Evolutionary conservation across 2,113 vertebrate species (phyloP).

Genomic region (Tympanuchus pallidicinctus): DNA sequence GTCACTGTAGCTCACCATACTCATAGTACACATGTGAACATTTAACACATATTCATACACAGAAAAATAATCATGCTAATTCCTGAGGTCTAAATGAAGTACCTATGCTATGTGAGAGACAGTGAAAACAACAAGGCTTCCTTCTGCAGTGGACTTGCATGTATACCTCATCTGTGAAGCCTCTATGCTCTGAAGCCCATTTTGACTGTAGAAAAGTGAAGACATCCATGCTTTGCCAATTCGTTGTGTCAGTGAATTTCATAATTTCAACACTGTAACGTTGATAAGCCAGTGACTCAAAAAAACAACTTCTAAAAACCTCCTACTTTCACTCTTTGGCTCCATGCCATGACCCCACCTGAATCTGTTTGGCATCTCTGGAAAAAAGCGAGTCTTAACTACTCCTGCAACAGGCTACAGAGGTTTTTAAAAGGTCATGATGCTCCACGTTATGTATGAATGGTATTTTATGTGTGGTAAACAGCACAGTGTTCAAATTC

Average conservation of each 20-base stretch:
- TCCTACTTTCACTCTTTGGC: not conserved
- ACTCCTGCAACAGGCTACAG: accelerated
- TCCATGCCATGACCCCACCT: not conserved
- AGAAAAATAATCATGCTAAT: accelerated
- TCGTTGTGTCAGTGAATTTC: not conserved
- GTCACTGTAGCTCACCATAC: not conserved
- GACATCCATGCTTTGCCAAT: not conserved
- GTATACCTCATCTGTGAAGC: accelerated
- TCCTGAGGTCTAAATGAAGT: not conserved
- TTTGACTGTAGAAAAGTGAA: not conserved
- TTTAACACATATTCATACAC: accelerated
- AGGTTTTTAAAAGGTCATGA: not conserved
- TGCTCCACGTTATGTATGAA: not conserved
- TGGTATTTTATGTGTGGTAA: not conserved
- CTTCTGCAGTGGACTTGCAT: not conserved
- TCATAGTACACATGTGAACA: accelerated
- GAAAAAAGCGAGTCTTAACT: not conserved
- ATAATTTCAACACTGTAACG: not conserved
- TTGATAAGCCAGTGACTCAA: not conserved
- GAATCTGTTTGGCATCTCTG: not conserved
- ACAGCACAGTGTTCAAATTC: not conserved
- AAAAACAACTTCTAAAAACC: not conserved
- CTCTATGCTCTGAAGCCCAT: not conserved
- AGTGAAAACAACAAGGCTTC: not conserved
- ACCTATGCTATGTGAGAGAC: not conserved